Base-by-base conservation (phyloP, 2,888 invertebrate species). In the Hyles lineata region DNA sequence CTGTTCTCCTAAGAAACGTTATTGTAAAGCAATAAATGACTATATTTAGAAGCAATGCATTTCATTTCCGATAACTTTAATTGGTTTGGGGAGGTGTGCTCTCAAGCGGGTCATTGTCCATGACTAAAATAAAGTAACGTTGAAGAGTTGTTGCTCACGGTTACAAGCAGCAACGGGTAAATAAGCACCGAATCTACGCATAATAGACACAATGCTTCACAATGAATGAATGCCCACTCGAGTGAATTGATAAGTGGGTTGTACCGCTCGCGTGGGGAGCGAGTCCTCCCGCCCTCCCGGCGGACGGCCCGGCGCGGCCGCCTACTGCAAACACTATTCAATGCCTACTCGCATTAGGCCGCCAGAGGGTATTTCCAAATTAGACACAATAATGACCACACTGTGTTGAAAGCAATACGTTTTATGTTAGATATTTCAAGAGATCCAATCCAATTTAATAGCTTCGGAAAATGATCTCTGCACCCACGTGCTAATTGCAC, bases 181-280 rank as follows among this genome's bases (percentile, higher is more conserved):
- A 90, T 89, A 89, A 85, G 88, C 85, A 88, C 89, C 89, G 87
- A 92, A 92, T 90, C 89, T 87, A 85, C 83, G 86, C 86, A 90
- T 93, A 92, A 92, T 91, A 89, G 91, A 84, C 87, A 90, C 90
- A 92, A 92, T 92, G 90, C 87, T 88, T 87, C 87, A 89, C 92
- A 90, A 91, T 93, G 93, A 92, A 90, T 92, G 92, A 92, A 91
- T 92, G 90, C 89, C 92, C 93, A 92, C 93, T 93, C 92, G 91
- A 91, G 88, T 91, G 93, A 92, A 93, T 93, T 93, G 93, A 93
- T 93, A 94, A 93, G 93, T 93, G 93, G 93, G 93, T 86, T 91
- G 92, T 88, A 84, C 89, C 87, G 86, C 82, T 85, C 80, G 85
- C 82, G 83, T 83, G 85, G 87, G 85, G 87, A 86, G 83, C 82